These are phyloP conservation scores for Limnephilus lunatus DNA, from an alignment of 2,888 invertebrate genomes.

Conservation along the genomic window DNA sequence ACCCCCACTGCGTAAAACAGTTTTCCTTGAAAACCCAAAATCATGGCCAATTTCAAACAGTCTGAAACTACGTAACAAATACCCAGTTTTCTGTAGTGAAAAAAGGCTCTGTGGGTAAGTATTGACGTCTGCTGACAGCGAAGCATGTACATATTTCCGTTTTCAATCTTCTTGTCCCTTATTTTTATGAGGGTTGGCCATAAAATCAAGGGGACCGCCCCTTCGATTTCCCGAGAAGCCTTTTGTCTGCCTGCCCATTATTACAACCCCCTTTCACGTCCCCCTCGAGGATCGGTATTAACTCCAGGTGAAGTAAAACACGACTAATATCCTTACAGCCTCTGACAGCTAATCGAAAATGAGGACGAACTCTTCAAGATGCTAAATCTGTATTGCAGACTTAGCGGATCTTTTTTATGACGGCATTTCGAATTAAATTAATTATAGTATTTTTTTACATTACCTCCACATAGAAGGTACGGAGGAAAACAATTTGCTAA, in stretches of 20 bases:
- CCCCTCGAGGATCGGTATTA: background rate
- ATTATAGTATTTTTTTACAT: too few species aligned
- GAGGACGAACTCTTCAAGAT: background rate
- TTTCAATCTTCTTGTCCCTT: slow-evolving; percentile 49
- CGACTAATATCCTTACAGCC: background rate
- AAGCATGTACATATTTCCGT: slow-evolving; percentile 18
- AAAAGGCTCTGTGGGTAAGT: background rate
- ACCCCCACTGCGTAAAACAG: background rate
- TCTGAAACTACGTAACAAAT: background rate
- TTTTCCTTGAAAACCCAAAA: background rate
- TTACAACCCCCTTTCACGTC: background rate
- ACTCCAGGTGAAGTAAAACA: slow-evolving; percentile 19
- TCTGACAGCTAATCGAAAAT: slow-evolving; percentile 14
- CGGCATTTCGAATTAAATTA: background rate
- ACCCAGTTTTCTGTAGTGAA: background rate
- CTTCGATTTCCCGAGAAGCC: slow-evolving; percentile 29
- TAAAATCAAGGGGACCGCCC: slow-evolving; percentile 34
- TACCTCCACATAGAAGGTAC: too few species aligned
- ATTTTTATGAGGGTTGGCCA: slow-evolving; percentile 55
- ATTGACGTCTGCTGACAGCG: background rate
- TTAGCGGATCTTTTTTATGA: background rate
- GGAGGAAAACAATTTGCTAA: too few species aligned
- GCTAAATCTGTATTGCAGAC: background rate
- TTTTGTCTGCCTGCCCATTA: slow-evolving; percentile 48
- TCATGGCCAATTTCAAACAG: background rate